These are phyloP conservation scores for Carpatolechia fugitivella DNA, from an alignment of 2,888 invertebrate genomes.

Conservation along the genomic window DNA sequence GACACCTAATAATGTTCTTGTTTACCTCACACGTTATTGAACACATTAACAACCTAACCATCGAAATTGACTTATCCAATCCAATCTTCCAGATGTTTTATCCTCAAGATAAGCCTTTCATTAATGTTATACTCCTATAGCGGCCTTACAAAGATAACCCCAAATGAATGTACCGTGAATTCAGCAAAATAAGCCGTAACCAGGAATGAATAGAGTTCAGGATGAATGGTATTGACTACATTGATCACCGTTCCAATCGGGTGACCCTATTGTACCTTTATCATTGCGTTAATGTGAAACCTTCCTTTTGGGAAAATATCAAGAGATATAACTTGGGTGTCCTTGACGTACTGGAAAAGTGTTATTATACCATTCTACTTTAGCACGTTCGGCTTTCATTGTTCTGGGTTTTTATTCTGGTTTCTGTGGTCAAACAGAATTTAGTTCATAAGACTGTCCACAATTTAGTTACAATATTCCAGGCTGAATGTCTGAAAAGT, in stretches of 20 bases:
- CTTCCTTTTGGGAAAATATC: neutral
- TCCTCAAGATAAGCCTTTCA: neutral
- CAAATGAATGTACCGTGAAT: neutral
- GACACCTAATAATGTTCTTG: too few relatives aligned
- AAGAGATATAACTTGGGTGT: too few relatives aligned
- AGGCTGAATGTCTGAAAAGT: too few relatives aligned
- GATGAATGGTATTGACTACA: conserved; percentile 1
- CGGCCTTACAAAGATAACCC: neutral
- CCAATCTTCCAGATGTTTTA: too few relatives aligned
- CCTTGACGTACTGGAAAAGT: too few relatives aligned
- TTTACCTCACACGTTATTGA: neutral
- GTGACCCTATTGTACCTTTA: conserved; percentile 3
- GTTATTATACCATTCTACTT: too few relatives aligned
- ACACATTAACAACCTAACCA: neutral
- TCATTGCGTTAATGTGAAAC: neutral
- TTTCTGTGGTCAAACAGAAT: too few relatives aligned
- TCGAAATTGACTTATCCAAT: neutral
- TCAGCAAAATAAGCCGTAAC: neutral
- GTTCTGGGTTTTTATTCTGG: too few relatives aligned
- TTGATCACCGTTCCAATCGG: conserved; percentile 5
- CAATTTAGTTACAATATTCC: too few relatives aligned
- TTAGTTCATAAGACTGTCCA: too few relatives aligned
- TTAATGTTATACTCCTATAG: neutral
- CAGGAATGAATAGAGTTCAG: neutral
- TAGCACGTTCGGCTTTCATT: too few relatives aligned